phyloP scores from a whole-genome alignment of 1,140 invertebrate genomes.

The Zaprionus lachaisei region DNA sequence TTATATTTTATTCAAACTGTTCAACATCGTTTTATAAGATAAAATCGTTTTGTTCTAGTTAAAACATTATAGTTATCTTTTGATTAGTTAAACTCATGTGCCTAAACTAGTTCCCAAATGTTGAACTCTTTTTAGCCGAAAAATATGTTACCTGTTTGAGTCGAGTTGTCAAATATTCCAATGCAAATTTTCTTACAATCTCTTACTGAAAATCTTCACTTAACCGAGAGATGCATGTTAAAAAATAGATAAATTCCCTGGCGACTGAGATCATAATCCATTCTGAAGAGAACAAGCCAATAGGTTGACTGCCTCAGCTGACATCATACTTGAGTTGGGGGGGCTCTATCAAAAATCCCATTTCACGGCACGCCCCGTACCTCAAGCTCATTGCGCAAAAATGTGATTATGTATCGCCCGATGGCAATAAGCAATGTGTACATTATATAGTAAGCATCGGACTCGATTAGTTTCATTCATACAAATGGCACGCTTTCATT shows the following conservation, averaged over 20 bases:
- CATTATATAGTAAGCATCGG: not conserved
- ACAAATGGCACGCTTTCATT: slow-evolving; percentile 71
- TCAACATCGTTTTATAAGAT: no score
- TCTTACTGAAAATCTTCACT: not conserved
- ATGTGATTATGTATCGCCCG: slow-evolving; percentile 52
- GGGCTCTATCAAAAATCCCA: slow-evolving; percentile 39
- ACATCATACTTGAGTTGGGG: slow-evolving; percentile 51
- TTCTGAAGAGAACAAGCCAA: not conserved
- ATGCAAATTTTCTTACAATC: not conserved
- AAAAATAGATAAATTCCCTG: not conserved
- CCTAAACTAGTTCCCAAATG: not conserved
- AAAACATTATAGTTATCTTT: no score
- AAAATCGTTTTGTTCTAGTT: no score
- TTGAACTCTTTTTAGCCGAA: not conserved
- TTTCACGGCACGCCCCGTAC: slow-evolving; percentile 48
- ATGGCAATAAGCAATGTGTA: slow-evolving; percentile 42
- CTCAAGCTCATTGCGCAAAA: slow-evolving; percentile 63
- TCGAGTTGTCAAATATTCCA: not conserved
- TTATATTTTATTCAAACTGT: no score
- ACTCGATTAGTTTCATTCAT: not conserved
- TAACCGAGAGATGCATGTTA: not conserved
- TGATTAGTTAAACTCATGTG: no score
- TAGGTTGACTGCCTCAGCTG: slow-evolving; percentile 37
- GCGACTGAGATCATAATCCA: slow-evolving; percentile 13
- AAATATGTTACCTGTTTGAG: not conserved